These are phyloP conservation scores for Agonum fuliginosum DNA, from an alignment of 2,888 invertebrate genomes.

Conservation along the genomic window DNA sequence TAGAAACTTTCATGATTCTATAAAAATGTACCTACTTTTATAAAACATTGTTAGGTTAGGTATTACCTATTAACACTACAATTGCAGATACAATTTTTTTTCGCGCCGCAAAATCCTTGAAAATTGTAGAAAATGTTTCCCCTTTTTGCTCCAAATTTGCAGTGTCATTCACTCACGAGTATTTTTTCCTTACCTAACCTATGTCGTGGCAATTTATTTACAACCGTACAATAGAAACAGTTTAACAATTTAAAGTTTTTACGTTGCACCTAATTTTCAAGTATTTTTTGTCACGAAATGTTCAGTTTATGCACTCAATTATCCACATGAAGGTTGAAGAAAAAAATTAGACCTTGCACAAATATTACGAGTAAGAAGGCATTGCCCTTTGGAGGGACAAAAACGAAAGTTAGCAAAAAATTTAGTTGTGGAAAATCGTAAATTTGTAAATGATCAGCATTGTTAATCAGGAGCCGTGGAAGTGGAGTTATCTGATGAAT, in stretches of 20 bases:
- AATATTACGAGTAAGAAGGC: not conserved
- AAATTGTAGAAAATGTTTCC: too few relatives aligned
- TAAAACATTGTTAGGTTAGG: too few relatives aligned
- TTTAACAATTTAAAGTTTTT: slow-evolving; percentile 8
- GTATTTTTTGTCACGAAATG: slow-evolving; percentile 26
- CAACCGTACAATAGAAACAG: not conserved
- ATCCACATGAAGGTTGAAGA: slow-evolving; percentile 18
- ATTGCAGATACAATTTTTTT: too few relatives aligned
- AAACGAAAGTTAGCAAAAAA: too few relatives aligned
- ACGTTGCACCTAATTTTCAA: slow-evolving; percentile 6
- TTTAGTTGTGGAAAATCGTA: not conserved
- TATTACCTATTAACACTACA: too few relatives aligned
- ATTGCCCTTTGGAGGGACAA: not conserved
- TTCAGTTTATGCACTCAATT: slow-evolving; percentile 15
- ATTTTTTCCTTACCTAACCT: not conserved
- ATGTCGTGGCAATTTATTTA: not conserved
- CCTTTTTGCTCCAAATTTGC: too few relatives aligned
- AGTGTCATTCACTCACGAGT: not conserved
- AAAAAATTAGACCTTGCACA: slow-evolving; percentile 26
- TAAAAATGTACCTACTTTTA: too few relatives aligned
- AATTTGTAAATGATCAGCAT: not conserved
- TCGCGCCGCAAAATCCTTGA: too few relatives aligned
- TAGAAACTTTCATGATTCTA: too few relatives aligned
- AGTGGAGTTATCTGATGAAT: too few relatives aligned
- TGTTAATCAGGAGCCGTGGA: not conserved